Conservation (phyloP, 1,140 invertebrate species). For the Parapsyche elsis region DNA sequence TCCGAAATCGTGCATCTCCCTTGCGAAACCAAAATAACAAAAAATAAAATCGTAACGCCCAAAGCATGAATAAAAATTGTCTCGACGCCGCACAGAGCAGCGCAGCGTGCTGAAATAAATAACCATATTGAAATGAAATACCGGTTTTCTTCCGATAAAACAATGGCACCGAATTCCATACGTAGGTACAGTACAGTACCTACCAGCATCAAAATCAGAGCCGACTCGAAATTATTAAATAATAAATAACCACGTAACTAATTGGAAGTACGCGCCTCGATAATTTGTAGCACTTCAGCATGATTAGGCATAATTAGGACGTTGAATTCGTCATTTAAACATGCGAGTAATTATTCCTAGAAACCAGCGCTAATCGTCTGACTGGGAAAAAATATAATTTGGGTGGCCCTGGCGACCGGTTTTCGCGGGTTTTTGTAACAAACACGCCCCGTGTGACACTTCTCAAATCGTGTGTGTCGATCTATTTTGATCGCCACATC, state of each 20-base stretch:
- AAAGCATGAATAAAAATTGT: constrained; percentile 16
- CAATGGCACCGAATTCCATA: constrained; percentile 27
- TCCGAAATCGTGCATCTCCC: background rate
- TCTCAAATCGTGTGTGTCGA: constrained; percentile 41
- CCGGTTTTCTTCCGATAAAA: constrained; percentile 32
- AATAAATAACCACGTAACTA: background rate
- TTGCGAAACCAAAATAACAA: background rate
- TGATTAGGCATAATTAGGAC: background rate
- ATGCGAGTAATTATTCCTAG: background rate
- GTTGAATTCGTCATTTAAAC: background rate
- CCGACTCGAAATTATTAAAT: background rate
- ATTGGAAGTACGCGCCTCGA: background rate
- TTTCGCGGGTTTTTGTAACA: constrained; percentile 3
- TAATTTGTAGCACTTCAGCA: background rate
- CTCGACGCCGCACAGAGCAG: background rate
- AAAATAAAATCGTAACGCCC: background rate
- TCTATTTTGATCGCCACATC: constrained; percentile 53
- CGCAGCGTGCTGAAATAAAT: constrained; percentile 21
- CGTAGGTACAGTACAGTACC: background rate
- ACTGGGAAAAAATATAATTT: background rate
- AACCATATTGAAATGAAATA: constrained; percentile 27
- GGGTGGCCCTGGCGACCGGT: constrained; percentile 18
- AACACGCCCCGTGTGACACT: constrained; percentile 14
- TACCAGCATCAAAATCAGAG: background rate
- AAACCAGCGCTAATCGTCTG: background rate